These are phyloP conservation scores for Cephus cinctus DNA, from an alignment of 1,140 invertebrate genomes.

Conservation along the genomic window DNA sequence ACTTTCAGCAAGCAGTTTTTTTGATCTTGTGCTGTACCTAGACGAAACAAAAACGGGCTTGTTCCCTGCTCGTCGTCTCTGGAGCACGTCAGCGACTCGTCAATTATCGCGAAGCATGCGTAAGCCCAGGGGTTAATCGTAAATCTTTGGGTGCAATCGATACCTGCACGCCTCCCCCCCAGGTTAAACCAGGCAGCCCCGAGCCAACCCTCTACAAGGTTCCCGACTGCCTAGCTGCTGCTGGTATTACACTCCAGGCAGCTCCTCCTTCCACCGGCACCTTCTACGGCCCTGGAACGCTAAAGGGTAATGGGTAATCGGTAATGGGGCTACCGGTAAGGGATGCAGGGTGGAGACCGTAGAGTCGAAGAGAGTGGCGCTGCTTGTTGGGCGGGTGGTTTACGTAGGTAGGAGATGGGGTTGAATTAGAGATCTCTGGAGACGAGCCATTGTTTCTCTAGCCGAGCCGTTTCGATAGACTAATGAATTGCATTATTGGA, in stretches of 20 bases:
- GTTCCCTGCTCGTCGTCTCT: not conserved
- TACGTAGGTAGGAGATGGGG: not conserved
- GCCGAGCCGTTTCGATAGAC: constrained; percentile 15
- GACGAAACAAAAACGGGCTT: not conserved
- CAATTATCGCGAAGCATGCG: constrained; percentile 4
- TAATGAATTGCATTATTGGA: constrained; percentile 44
- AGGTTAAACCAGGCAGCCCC: too few relatives aligned
- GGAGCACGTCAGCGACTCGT: too few relatives aligned
- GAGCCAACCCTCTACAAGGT: too few relatives aligned
- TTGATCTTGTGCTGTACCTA: not conserved
- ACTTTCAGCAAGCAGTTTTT: not conserved
- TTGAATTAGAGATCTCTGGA: too few relatives aligned
- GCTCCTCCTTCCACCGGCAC: not conserved
- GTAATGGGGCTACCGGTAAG: not conserved
- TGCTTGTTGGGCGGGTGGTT: not conserved
- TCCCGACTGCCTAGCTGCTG: too few relatives aligned
- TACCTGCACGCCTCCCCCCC: not conserved
- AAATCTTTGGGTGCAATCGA: constrained; percentile 14
- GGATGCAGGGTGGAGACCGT: not conserved
- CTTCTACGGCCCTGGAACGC: not conserved
- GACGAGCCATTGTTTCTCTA: constrained; percentile 30
- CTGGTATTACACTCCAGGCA: too few relatives aligned
- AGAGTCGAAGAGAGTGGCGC: not conserved
- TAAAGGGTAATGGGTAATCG: constrained; percentile 11
- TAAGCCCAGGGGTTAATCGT: constrained; percentile 9